A percentile compares a stretch with the other conserved stretches of the same genome.
These are phyloP conservation scores for Entomyzon cyanotis DNA, from an alignment of 2,113 vertebrate genomes.

Conservation along the genomic window DNA sequence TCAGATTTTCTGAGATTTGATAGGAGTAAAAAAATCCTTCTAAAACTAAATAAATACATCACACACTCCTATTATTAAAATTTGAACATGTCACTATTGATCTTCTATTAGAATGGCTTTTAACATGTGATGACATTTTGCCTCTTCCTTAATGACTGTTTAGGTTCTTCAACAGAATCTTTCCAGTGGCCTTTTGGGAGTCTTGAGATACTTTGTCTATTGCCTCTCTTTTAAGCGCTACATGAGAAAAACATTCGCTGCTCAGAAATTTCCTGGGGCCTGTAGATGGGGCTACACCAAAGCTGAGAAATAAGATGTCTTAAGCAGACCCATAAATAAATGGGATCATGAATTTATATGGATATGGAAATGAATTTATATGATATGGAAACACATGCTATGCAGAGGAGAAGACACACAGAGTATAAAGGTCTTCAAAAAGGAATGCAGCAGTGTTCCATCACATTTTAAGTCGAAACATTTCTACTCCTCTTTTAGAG, in stretches of 20 bases:
- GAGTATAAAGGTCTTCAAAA: not conserved
- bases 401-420: not conserved
- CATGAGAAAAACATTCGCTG: not conserved
- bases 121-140: not conserved
- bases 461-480: not conserved
- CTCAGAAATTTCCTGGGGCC: not conserved
- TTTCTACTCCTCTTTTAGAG: not conserved
- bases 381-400: not conserved
- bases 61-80: not conserved
- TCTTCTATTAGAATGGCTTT: not conserved
- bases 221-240: not conserved
- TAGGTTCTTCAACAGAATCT: not conserved
- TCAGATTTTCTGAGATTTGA: not conserved
- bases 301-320: not conserved
- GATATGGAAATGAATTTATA: no score
- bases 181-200: not conserved
- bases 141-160: not conserved
- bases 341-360: not conserved
- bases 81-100: not conserved
- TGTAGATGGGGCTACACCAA: not conserved
- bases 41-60: not conserved
- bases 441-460: not conserved
- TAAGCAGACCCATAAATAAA: not conserved
- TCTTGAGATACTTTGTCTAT: accelerated
- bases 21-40: not conserved